These are phyloP conservation scores for Notodromas monacha DNA, from an alignment of 2,888 invertebrate genomes.

Conservation along the genomic window DNA sequence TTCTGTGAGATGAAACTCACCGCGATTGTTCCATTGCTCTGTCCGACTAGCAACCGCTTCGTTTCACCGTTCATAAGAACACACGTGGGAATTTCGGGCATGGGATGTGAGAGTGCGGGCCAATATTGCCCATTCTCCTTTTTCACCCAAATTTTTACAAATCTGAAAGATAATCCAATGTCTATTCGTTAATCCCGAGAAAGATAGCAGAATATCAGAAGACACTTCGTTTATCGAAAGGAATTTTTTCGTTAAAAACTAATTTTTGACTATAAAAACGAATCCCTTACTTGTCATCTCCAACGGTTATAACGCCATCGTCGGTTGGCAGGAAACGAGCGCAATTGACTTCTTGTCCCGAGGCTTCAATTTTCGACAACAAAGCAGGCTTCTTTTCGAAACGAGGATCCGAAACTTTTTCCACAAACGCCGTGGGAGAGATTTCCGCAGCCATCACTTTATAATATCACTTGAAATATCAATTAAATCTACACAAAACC, in stretches of 20 bases:
- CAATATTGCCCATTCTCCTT: constrained; percentile 92
- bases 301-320: neutral
- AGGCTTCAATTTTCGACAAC: neutral
- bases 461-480: too few species aligned
- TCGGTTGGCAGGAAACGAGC: neutral
- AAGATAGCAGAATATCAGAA: neutral
- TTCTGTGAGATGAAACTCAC: constrained; percentile 15
- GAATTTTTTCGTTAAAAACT: too few species aligned
- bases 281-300: neutral
- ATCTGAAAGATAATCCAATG: too few species aligned
- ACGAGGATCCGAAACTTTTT: neutral
- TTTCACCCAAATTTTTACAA: constrained; percentile 80
- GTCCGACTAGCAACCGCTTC: constrained; percentile 53
- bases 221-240: too few species aligned
- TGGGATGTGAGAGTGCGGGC: constrained; percentile 76
- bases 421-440: neutral
- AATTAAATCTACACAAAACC: too few species aligned
- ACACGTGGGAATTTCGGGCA: neutral
- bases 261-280: too few species aligned
- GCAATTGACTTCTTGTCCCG: neutral
- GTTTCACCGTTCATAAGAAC: neutral
- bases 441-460: constrained; percentile 1
- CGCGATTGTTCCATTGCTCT: constrained; percentile 62
- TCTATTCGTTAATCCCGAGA: too few species aligned
- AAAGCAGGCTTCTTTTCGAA: neutral